Evolutionary conservation across 2,888 invertebrate species (phyloP).

Genomic region (Incurvaria masculella): DNA sequence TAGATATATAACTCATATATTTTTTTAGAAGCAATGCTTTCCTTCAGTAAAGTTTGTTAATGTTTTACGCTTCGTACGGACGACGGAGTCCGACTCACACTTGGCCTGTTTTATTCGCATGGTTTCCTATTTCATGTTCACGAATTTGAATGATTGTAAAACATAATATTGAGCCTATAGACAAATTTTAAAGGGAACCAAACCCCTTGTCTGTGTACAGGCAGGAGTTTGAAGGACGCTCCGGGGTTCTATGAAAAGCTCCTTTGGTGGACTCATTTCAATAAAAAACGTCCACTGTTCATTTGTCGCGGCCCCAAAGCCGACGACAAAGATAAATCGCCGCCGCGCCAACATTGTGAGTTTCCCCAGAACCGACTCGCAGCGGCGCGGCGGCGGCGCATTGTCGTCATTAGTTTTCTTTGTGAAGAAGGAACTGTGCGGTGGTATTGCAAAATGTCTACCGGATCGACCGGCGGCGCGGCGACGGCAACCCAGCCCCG

Average conservation of each 20-base stretch:
- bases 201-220: neutral
- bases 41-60: too few species aligned
- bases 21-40: too few species aligned
- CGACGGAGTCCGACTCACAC: too few species aligned
- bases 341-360: neutral
- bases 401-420: neutral
- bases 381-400: too few species aligned
- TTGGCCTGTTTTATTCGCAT: too few species aligned
- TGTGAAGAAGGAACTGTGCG: neutral
- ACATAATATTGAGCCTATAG: too few species aligned
- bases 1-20: too few species aligned
- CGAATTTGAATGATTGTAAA: too few species aligned
- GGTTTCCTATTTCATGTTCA: too few species aligned
- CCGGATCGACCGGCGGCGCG: conserved; percentile 15
- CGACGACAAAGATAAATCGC: neutral
- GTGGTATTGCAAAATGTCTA: neutral
- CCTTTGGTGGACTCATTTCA: neutral
- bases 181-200: too few species aligned
- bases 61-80: too few species aligned
- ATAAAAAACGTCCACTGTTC: neutral
- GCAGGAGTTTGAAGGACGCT: neutral
- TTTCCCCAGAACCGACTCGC: neutral
- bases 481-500: conserved; percentile 23
- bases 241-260: neutral
- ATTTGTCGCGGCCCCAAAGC: neutral